Evolutionary conservation across 1,140 invertebrate species (phyloP).

Genomic region (Phortica variegata): DNA sequence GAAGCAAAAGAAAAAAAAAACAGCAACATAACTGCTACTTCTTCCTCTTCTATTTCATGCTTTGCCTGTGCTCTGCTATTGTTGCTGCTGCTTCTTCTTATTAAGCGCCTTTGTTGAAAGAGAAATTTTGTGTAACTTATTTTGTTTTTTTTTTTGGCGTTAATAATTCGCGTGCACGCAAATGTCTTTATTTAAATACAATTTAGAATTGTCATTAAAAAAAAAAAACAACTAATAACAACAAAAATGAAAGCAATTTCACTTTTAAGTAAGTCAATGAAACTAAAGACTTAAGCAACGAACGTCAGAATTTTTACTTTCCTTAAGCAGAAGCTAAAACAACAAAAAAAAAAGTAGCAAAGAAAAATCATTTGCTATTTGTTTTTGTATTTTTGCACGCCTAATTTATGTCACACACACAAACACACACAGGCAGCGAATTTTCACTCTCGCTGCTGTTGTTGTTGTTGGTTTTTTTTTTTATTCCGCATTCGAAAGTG

Average conservation of each 20-base stretch:
- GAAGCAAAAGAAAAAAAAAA: not conserved
- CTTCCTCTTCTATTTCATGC: not conserved
- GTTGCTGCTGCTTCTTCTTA: not conserved
- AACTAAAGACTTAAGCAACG: conserved; percentile 8
- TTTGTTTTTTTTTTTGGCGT: no score
- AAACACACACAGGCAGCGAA: conserved; percentile 29
- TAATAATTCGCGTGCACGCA: no score
- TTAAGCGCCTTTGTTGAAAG: no score
- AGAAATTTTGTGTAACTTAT: no score
- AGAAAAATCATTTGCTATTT: no score
- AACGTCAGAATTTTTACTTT: conserved; percentile 13
- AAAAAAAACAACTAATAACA: conserved; percentile 1
- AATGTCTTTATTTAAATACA: no score
- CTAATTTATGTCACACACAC: conserved; percentile 32
- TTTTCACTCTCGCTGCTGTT: conserved; percentile 39
- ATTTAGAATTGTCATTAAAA: not conserved
- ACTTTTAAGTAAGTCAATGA: conserved; percentile 27
- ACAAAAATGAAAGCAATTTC: conserved; percentile 15
- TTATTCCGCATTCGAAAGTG: conserved; percentile 28
- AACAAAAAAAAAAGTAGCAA: no score
- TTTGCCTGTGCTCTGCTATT: not conserved
- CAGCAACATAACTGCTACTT: not conserved
- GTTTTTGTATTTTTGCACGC: conserved; percentile 20
- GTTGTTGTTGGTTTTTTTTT: conserved; percentile 6
- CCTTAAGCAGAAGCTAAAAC: no score